Evolutionary conservation across 2,113 vertebrate species (phyloP).

Genomic region (Cyprinodon brontotheroides): DNA sequence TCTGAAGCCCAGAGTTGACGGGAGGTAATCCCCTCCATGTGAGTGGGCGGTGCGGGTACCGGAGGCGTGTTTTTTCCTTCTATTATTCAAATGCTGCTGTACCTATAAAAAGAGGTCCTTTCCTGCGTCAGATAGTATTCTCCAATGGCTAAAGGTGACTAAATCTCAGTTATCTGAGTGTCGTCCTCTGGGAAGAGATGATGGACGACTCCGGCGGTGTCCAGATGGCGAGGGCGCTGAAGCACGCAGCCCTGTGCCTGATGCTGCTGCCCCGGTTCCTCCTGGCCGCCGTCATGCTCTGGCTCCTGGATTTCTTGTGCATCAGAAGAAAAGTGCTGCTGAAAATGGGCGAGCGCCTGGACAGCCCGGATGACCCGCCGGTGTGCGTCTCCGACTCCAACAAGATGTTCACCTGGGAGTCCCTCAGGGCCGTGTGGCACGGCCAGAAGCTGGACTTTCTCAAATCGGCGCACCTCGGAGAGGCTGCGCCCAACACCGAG

Average conservation of each 20-base stretch:
- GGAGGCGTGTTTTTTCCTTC: conserved; percentile 85
- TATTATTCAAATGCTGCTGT: conserved; percentile 86
- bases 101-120: conserved; percentile 89
- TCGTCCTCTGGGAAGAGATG: conserved; percentile 67
- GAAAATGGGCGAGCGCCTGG: conserved; percentile 78
- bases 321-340: conserved; percentile 89
- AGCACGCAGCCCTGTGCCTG: conserved; percentile 89
- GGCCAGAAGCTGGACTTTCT: conserved; percentile 97
- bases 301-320: conserved; percentile 96
- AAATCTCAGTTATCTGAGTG: conserved; percentile 57
- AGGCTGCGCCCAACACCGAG: conserved; percentile 91
- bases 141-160: conserved; percentile 76
- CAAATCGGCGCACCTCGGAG: conserved; percentile 91
- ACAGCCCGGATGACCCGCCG: conserved; percentile 89
- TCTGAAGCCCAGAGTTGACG: conserved; percentile 66
- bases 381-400: conserved; percentile 96
- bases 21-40: conserved; percentile 93
- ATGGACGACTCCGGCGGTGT: conserved; percentile 89
- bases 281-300: conserved; percentile 92
- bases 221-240: conserved; percentile 87
- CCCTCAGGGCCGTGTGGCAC: conserved; percentile 95
- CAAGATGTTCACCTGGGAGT: conserved; percentile 94
- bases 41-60: conserved; percentile 89
- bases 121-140: conserved; percentile 80
- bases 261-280: conserved; percentile 96